Evolutionary conservation across 1,140 invertebrate genomes (phyloP), one percentile per base, ranked within the genome.

Genomic region (Gonioctena quinquepunctata): DNA sequence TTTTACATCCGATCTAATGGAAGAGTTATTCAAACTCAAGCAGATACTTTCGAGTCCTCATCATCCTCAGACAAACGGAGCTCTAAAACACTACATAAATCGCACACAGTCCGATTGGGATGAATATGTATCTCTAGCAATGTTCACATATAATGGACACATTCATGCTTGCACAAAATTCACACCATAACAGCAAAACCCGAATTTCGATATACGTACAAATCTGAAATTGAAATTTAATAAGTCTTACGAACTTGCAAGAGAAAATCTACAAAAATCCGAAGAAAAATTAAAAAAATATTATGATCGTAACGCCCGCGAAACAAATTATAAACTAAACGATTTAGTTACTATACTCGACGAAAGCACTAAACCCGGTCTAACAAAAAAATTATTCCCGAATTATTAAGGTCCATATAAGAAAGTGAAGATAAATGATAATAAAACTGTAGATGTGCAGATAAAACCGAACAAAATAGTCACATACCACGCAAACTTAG

Each of bases 111-210:
- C 4, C 16, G 65, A 82, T 62, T 83, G 80, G 79, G 79, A 83
- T 66, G 69, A 79, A 42, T 73, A 67, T 60, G 61, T 84, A 18
- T 18, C 66, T 52, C 76, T 79, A 18, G 81, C 82, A 0, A 82
- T 82, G 78, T 84, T 81, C 64, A 71, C 70, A 26, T 84, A 84
- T 68, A 84, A 83, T 73, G 79, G 79, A 16, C 71, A 61, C 13
- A 69, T 77, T 52, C 80, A 87, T 65, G 74, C 67, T 61, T 61
- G 77, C 0, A 86, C 82, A 0, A 74, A 78, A 8, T 83, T 68
- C 19, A 80, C 81, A 1, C 84, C 85, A 1, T 84, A 81, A 65
- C n/a, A n/a, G n/a, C n/a, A n/a, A 13, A 33, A 33, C 28, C n/a
- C n/a, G n/a, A 11, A 33, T 33, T 33, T 56, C 67, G 57, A 49